These are phyloP conservation scores for Pholis gunnellus DNA, from an alignment of 2,113 vertebrate genomes.

Conservation along the genomic window DNA sequence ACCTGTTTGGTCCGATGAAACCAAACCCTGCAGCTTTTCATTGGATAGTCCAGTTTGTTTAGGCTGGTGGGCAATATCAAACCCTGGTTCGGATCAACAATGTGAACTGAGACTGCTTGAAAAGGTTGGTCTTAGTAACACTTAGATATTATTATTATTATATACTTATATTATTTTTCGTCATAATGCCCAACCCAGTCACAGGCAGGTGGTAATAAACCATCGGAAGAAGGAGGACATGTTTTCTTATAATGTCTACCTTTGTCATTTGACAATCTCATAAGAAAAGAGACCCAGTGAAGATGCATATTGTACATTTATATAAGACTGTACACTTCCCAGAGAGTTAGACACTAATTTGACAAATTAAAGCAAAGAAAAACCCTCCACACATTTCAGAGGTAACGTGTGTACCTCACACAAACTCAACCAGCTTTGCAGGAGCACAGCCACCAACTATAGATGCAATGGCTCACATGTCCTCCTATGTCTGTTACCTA, in stretches of 20 bases:
- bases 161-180: neutral
- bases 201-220: neutral
- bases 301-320: neutral
- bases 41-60: neutral
- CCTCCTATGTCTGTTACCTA: neutral
- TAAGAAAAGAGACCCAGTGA: neutral
- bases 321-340: neutral
- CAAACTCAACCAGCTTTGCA: neutral
- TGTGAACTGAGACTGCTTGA: neutral
- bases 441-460: neutral
- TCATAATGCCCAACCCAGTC: neutral
- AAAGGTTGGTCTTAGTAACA: neutral
- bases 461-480: neutral
- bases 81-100: neutral
- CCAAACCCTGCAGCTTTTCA: neutral
- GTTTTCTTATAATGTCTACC: neutral
- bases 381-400: neutral
- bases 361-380: neutral
- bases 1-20: neutral
- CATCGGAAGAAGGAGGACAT: neutral
- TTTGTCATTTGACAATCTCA: neutral
- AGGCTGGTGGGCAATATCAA: neutral
- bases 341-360: neutral
- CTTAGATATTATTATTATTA: too few relatives aligned
- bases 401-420: neutral